These are phyloP conservation scores for Palloptera scutellata DNA, from an alignment of 2,888 invertebrate genomes.

Conservation along the genomic window DNA sequence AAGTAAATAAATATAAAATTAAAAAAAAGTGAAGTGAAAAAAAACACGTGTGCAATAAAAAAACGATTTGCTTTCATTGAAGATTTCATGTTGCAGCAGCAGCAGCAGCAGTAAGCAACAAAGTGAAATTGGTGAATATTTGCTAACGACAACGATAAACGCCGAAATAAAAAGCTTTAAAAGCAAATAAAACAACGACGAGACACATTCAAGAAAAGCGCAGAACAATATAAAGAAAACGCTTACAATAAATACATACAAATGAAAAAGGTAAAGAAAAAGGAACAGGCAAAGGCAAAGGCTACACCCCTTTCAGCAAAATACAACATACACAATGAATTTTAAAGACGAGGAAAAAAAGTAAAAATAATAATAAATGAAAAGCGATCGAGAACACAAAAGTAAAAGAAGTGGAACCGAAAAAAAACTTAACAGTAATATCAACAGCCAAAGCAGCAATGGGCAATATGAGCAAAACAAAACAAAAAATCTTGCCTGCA, in stretches of 20 bases:
- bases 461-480: background rate
- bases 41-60: constrained; percentile 33
- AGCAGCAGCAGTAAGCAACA: background rate
- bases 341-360: background rate
- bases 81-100: constrained; percentile 6
- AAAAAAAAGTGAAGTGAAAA: background rate
- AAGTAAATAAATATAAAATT: background rate
- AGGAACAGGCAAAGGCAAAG: background rate
- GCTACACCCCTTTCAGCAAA: constrained; percentile 1
- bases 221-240: background rate
- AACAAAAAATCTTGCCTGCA: background rate
- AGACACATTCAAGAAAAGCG: background rate
- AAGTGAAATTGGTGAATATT: constrained; percentile 25
- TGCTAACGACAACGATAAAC: constrained; percentile 33
- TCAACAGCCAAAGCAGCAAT: constrained; percentile 3
- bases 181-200: constrained; percentile 29
- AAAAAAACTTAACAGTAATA: background rate
- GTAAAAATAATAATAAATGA: constrained; percentile 3
- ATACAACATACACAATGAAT: background rate
- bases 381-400: background rate
- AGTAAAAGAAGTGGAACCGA: background rate
- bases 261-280: background rate
- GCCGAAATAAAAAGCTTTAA: constrained; percentile 34
- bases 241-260: background rate
- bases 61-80: constrained; percentile 20